A percentile compares a stretch with the other conserved stretches of the same genome.
Evolutionary conservation across 2,888 invertebrate species (phyloP).

Genomic region (Mimumesa dahlbomi): DNA sequence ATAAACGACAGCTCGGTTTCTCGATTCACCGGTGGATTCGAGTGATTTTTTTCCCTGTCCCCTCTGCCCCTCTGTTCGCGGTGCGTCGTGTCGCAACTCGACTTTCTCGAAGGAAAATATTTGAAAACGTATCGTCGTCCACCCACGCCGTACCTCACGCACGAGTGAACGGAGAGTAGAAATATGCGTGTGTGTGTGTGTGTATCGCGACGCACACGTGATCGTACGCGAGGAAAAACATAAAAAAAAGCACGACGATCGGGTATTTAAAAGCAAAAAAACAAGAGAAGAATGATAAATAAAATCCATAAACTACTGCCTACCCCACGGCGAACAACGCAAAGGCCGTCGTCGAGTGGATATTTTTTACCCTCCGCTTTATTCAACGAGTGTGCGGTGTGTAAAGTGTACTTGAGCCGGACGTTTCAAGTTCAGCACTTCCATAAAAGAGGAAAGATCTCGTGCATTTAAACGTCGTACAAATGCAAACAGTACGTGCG

Average conservation of each 20-base stretch:
- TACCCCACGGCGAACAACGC: not conserved
- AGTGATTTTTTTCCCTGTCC: conserved; percentile 18
- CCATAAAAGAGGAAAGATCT: not conserved
- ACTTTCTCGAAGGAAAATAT: conserved; percentile 55
- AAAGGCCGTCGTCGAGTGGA: not conserved
- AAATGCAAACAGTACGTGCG: too few relatives aligned
- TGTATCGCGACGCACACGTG: conserved; percentile 23
- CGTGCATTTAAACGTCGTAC: not conserved
- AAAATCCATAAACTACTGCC: not conserved
- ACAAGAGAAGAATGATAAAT: too few relatives aligned
- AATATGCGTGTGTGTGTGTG: conserved; percentile 23
- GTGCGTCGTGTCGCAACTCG: conserved; percentile 31
- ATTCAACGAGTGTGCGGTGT: not conserved
- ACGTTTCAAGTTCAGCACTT: not conserved
- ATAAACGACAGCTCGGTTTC: conserved; percentile 7
- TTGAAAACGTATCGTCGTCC: conserved; percentile 45
- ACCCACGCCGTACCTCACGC: conserved; percentile 32
- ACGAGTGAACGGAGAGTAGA: conserved; percentile 27
- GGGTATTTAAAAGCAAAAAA: conserved; percentile 19
- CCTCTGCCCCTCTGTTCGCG: too few relatives aligned
- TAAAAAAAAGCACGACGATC: too few relatives aligned
- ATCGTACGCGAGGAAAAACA: conserved; percentile 7
- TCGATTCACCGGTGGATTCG: conserved; percentile 20
- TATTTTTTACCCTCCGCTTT: conserved; percentile 2
- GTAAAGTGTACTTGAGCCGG: not conserved